phyloP scores from a whole-genome alignment of 1,140 invertebrate species.

The Linepithema humile region DNA sequence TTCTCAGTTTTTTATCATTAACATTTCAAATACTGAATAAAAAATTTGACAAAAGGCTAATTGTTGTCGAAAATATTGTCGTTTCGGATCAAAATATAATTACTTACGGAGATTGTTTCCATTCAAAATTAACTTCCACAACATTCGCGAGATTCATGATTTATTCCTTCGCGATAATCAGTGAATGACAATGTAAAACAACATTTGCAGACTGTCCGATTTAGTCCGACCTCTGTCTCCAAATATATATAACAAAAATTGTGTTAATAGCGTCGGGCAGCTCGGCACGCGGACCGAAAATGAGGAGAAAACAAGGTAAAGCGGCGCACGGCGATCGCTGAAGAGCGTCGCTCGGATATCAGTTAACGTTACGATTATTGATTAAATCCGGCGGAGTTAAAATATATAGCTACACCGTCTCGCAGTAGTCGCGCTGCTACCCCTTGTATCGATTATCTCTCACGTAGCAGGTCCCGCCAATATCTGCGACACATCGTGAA shows the following conservation, averaged over 20 bases:
- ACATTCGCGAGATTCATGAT: not conserved
- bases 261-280: conserved; percentile 8
- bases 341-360: conserved; percentile 40
- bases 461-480: conserved; percentile 52
- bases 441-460: conserved; percentile 65
- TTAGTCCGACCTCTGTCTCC: not conserved
- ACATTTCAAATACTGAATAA: too few species aligned
- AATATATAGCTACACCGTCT: conserved; percentile 56
- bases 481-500: conserved; percentile 52
- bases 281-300: not conserved
- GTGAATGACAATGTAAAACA: not conserved
- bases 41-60: not conserved
- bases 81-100: not conserved
- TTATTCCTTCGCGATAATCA: not conserved
- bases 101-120: not conserved
- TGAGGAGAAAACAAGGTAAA: conserved; percentile 10
- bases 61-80: too few species aligned
- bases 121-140: not conserved
- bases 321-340: conserved; percentile 6
- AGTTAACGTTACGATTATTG: conserved; percentile 59
- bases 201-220: not conserved
- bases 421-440: conserved; percentile 54
- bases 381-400: conserved; percentile 62
- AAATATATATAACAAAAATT: conserved; percentile 16
- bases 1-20: too few species aligned